Base-by-base conservation (phyloP, 2,888 invertebrate species). In the Melanargia galathea region DNA sequence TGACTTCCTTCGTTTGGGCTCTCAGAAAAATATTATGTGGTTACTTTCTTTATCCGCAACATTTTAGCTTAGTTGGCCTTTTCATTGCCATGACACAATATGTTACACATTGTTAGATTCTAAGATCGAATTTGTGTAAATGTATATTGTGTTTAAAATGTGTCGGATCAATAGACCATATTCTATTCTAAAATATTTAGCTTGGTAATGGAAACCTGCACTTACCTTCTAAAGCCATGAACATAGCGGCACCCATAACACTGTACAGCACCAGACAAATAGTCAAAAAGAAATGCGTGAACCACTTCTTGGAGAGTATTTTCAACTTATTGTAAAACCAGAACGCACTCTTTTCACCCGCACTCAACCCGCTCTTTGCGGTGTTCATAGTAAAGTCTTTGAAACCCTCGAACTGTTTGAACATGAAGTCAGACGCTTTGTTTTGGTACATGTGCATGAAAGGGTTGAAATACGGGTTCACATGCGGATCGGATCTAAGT, bases 261-360 rank as follows among this genome's bases (percentile, higher is more conserved):
- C 96, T 97, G 83, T 97, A 98, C 60, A 94, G 82, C 60, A 95
- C 87, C 66, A 98, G 93, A 72, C 97, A 94, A 72, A 96, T 80
- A 73, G 96, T 93, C 75, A 98, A 92, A 82, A 97, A 97, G 66
- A 97, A 94, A 85, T 97, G 97, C 43, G 97, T 97, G 80, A 97
- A 97, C 97, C 97, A 97, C 77, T 93, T 94, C 75, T 93, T 94
- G 1, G 97, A 97, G 90, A 94, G 94, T 61, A 93, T 88, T 76
- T 95, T 94, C 68, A 97, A 91, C 89, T 95, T 96, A 69, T 95
- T 94, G 79, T 96, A 96, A 67, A 96, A 86, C 93, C 95, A 96
- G 73, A 94, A 95, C 0, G 96, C 96, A 65, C 94, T 93, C 80
- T 96, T 96, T 83, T 97, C 97, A 65, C 97, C 97, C 40, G 94